These are phyloP conservation scores for Microplitis mediator DNA, from an alignment of 1,140 invertebrate species.

Conservation along the genomic window DNA sequence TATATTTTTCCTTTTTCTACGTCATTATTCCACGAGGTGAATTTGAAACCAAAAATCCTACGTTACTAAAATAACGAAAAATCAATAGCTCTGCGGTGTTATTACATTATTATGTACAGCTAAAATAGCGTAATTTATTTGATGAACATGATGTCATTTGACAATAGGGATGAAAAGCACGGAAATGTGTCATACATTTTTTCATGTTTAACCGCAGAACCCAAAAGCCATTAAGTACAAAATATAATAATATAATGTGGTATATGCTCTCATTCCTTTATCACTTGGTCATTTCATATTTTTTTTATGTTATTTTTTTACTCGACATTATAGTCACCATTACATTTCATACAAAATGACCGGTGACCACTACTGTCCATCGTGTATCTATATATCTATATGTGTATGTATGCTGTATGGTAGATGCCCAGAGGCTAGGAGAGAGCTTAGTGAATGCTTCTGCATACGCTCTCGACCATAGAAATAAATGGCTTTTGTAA, in stretches of 20 bases:
- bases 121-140: conserved; percentile 1
- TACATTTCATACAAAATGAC: conserved; percentile 25
- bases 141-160: not conserved
- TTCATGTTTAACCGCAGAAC: conserved; percentile 23
- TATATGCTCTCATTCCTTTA: not conserved
- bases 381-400: not conserved
- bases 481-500: conserved; percentile 3
- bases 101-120: not conserved
- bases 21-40: not conserved
- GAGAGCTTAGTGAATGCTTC: not conserved
- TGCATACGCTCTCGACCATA: not conserved
- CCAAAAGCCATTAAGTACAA: conserved; percentile 26
- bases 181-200: not conserved
- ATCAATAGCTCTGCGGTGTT: not conserved
- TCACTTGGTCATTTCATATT: not conserved
- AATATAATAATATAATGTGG: conserved; percentile 16
- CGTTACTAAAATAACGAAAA: not conserved
- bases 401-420: no score
- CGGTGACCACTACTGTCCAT: conserved; percentile 27
- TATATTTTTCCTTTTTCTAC: not conserved
- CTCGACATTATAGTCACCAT: conserved; percentile 20
- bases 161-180: conserved; percentile 8
- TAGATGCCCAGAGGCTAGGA: conserved; percentile 2
- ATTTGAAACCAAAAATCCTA: not conserved
- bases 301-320: not conserved